These are phyloP conservation scores for Pachycephala philippinensis DNA, from an alignment of 2,113 vertebrate genomes.

Conservation along the genomic window DNA sequence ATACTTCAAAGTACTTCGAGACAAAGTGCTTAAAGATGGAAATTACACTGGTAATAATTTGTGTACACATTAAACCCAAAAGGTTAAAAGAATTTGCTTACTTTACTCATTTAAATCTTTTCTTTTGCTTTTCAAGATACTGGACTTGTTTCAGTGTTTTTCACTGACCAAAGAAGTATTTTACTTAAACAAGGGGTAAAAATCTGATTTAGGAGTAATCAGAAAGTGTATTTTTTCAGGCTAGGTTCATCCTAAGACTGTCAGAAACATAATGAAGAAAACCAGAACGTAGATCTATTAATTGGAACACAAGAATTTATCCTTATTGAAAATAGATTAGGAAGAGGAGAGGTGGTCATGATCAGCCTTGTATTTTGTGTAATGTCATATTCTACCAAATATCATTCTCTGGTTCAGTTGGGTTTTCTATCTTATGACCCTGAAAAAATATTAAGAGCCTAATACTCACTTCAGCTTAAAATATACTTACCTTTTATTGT, in stretches of 20 bases:
- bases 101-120: background rate
- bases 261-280: background rate
- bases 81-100: background rate
- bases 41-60: background rate
- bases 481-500: background rate
- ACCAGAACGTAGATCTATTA: background rate
- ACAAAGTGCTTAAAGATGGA: background rate
- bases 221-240: background rate
- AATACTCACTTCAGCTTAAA: background rate
- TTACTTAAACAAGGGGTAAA: background rate
- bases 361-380: background rate
- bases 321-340: background rate
- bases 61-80: background rate
- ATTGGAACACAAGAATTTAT: background rate
- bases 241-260: background rate
- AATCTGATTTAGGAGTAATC: background rate
- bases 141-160: background rate
- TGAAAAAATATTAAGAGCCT: background rate
- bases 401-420: background rate
- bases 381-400: background rate
- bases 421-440: background rate
- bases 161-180: background rate
- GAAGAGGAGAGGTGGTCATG: background rate
- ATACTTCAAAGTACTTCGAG: background rate
- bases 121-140: background rate